Conservation (phyloP, 2,797 vertebrate species). For the Mus spretus region DNA sequence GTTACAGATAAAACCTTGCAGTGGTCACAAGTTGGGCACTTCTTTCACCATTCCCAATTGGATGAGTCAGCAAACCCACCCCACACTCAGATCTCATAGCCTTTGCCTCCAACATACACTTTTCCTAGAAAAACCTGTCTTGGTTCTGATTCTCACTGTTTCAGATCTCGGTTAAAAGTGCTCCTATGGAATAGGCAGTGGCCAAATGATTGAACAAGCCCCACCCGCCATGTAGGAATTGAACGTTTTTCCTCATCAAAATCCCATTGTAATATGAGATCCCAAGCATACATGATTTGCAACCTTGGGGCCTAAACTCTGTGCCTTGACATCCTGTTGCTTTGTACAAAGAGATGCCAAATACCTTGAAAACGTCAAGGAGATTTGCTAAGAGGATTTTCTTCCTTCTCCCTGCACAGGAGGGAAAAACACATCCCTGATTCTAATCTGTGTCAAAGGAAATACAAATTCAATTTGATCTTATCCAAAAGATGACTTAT, state of each 20-base stretch:
- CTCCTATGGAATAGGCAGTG: background rate
- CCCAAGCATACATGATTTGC: background rate
- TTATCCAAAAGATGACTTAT: slow-evolving; percentile 73
- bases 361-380: slow-evolving; percentile 67
- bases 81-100: background rate
- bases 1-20: background rate
- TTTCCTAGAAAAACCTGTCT: background rate
- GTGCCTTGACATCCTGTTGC: background rate
- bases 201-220: background rate
- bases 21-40: too few species aligned
- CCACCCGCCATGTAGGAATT: background rate
- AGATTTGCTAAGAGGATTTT: slow-evolving; percentile 68
- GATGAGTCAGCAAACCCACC: background rate
- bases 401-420: background rate
- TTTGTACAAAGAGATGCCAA: slow-evolving; percentile 32
- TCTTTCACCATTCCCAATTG: background rate
- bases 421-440: slow-evolving; percentile 31
- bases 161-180: background rate
- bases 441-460: slow-evolving; percentile 69
- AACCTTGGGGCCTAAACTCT: background rate
- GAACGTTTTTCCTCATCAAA: background rate
- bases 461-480: slow-evolving; percentile 78
- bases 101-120: background rate
- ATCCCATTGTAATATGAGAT: background rate
- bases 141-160: background rate